phyloP scores from a whole-genome alignment of 2,797 vertebrate species.

The Ctenosaura bakeri region DNA sequence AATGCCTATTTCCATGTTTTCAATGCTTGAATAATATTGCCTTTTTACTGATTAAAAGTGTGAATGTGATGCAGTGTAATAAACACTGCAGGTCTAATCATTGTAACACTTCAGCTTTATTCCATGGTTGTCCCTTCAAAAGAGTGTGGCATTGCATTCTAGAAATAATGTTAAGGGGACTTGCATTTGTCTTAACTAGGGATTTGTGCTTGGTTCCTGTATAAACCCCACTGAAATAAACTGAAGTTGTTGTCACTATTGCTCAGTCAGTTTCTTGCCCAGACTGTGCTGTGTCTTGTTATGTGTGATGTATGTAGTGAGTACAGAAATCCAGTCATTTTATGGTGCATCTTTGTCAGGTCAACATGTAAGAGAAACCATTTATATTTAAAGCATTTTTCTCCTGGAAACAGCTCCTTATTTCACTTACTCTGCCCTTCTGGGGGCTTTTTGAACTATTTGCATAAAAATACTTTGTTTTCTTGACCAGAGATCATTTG shows the following conservation, averaged over 20 bases:
- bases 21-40: conserved; percentile 4
- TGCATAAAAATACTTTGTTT: conserved; percentile 17
- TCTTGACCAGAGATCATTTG: neutral
- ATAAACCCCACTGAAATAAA: neutral
- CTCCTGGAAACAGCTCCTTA: conserved; percentile 20
- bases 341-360: neutral
- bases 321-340: neutral
- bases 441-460: conserved; percentile 30
- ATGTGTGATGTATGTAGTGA: neutral
- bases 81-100: neutral
- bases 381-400: conserved; percentile 12
- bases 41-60: conserved; percentile 1
- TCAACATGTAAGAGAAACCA: neutral
- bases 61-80: neutral
- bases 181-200: neutral
- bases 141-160: neutral
- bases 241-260: neutral
- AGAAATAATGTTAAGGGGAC: neutral
- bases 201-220: neutral
- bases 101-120: neutral
- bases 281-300: neutral
- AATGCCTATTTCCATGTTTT: neutral
- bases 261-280: neutral
- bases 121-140: neutral
- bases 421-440: conserved; percentile 48